Evolutionary conservation across 2,888 invertebrate species (phyloP).

Genomic region (Ennomos quercinarius): DNA sequence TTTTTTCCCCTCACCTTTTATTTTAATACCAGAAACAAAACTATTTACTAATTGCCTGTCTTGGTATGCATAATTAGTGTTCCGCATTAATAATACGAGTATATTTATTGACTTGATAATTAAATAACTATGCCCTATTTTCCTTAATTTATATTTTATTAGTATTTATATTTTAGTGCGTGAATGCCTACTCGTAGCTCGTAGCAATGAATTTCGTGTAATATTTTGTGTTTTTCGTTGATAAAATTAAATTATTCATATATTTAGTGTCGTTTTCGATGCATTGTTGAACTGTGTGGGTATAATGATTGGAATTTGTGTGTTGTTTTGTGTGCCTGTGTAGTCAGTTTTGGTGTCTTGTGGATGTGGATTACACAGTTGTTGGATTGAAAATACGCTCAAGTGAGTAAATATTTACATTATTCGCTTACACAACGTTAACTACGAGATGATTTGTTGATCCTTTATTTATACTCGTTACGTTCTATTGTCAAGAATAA

Average conservation of each 20-base stretch:
- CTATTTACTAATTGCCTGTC: too few relatives aligned
- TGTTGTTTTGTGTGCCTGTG: conserved; percentile 64
- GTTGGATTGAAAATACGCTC: conserved; percentile 73
- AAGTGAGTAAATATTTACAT: conserved; percentile 81
- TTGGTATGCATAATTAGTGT: too few relatives aligned
- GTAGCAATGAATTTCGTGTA: conserved; percentile 57
- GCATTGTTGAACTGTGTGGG: conserved; percentile 58
- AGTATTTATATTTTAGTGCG: too few relatives aligned
- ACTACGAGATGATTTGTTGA: neutral
- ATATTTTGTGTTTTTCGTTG: conserved; percentile 50
- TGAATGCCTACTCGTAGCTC: too few relatives aligned
- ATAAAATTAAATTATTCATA: conserved; percentile 50
- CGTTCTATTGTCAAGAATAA: neutral
- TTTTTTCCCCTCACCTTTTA: too few relatives aligned
- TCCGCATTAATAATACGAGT: too few relatives aligned
- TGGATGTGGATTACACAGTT: conserved; percentile 68
- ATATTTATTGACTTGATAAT: too few relatives aligned
- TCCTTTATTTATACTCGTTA: conserved; percentile 1
- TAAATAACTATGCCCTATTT: too few relatives aligned
- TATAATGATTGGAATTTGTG: conserved; percentile 75
- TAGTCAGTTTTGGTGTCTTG: conserved; percentile 50
- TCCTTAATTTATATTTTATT: too few relatives aligned
- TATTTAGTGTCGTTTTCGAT: conserved; percentile 56
- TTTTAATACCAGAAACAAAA: too few relatives aligned
- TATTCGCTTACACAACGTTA: conserved; percentile 28